These are phyloP conservation scores for Drosophila willistoni DNA, from an alignment of 1,140 invertebrate species.

Conservation along the genomic window DNA sequence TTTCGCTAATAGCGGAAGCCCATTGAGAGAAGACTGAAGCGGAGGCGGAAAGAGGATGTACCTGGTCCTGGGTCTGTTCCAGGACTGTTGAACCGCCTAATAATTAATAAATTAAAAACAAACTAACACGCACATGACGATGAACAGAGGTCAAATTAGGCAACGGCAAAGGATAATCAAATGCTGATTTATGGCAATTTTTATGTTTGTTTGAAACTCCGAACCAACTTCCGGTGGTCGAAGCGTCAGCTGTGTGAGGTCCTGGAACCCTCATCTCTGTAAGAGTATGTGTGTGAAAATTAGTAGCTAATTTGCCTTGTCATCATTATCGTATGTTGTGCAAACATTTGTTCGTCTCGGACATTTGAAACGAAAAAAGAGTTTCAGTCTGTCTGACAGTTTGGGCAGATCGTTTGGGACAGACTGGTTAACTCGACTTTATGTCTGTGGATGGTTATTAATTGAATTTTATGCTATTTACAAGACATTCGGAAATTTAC, in stretches of 20 bases:
- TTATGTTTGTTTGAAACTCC: slow-evolving; percentile 18
- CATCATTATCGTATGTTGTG: slow-evolving; percentile 80
- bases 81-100: slow-evolving; percentile 58
- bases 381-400: slow-evolving; percentile 12
- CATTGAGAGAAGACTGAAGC: slow-evolving; percentile 3
- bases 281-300: slow-evolving; percentile 65
- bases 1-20: slow-evolving; percentile 76
- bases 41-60: slow-evolving; percentile 8
- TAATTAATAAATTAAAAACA: slow-evolving; percentile 81
- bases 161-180: slow-evolving; percentile 70
- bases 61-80: neutral
- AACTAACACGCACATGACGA: slow-evolving; percentile 73
- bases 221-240: slow-evolving; percentile 60
- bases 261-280: slow-evolving; percentile 54
- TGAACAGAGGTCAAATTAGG: slow-evolving; percentile 56
- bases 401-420: neutral
- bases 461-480: slow-evolving; percentile 60
- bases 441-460: slow-evolving; percentile 34
- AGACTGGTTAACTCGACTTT: slow-evolving; percentile 29
- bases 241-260: slow-evolving; percentile 76
- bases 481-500: slow-evolving; percentile 29
- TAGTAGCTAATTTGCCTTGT: slow-evolving; percentile 80
- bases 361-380: slow-evolving; percentile 2
- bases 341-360: slow-evolving; percentile 76
- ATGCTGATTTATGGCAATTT: slow-evolving; percentile 81